phyloP scores from a whole-genome alignment of 2,113 vertebrate species.

The Arenaria interpres region DNA sequence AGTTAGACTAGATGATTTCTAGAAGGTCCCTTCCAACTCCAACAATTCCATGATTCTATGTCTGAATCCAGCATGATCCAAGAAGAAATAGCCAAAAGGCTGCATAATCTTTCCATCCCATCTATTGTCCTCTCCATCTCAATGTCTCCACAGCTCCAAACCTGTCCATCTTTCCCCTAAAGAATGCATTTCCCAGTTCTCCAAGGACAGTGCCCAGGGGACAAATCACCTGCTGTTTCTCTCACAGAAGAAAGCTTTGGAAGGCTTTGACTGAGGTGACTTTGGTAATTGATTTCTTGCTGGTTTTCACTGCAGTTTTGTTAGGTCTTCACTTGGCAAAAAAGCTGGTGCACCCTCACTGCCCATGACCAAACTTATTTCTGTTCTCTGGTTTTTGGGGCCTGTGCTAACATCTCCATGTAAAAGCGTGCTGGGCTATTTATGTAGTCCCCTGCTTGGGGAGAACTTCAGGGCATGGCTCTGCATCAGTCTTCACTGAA shows the following conservation, averaged over 20 bases:
- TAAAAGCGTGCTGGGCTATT: neutral
- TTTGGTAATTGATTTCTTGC: neutral
- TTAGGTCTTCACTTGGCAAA: neutral
- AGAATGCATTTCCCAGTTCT: neutral
- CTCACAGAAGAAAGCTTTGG: neutral
- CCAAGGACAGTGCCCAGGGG: neutral
- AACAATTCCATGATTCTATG: too few relatives aligned
- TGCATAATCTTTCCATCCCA: neutral
- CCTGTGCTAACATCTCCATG: neutral
- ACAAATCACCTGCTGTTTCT: neutral
- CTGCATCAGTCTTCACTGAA: neutral
- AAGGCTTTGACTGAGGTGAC: neutral
- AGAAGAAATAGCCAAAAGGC: neutral
- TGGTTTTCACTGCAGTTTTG: neutral
- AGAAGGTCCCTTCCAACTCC: too few relatives aligned
- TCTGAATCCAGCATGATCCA: neutral
- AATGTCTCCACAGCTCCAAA: neutral
- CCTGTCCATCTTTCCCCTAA: neutral
- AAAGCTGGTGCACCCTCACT: neutral
- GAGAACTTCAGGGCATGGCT: neutral
- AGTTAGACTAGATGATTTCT: too few relatives aligned
- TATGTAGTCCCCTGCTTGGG: neutral
- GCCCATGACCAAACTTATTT: neutral
- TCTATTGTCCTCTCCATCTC: neutral
- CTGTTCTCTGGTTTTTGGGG: neutral